These are phyloP conservation scores for Scaptomyza caliginosa DNA, from an alignment of 2,888 invertebrate genomes.

Conservation along the genomic window DNA sequence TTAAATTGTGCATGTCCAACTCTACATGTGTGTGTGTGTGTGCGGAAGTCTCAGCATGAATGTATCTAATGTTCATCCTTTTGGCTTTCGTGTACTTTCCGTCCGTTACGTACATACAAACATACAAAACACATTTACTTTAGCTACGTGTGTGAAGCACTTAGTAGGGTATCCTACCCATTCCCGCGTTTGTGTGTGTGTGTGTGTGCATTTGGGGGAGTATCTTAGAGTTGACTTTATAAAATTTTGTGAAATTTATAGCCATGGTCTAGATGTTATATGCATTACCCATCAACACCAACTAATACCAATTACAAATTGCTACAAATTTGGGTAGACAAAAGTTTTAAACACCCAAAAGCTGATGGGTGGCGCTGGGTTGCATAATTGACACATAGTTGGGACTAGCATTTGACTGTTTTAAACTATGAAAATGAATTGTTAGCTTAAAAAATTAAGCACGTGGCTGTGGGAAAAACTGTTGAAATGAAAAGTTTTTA, in stretches of 20 bases:
- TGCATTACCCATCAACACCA: constrained; percentile 61
- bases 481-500: not conserved
- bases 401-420: constrained; percentile 31
- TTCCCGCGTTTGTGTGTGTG: not conserved
- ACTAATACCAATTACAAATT: constrained; percentile 74
- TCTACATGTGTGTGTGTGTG: constrained; percentile 27
- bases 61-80: constrained; percentile 77
- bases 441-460: constrained; percentile 18
- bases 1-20: constrained; percentile 12
- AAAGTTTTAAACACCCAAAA: constrained; percentile 24
- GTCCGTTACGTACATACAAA: constrained; percentile 49
- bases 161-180: constrained; percentile 45
- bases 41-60: constrained; percentile 71
- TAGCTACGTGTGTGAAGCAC: constrained; percentile 73
- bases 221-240: constrained; percentile 71
- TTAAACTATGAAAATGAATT: constrained; percentile 10
- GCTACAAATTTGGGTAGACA: constrained; percentile 64
- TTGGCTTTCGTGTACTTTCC: constrained; percentile 65
- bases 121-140: constrained; percentile 70
- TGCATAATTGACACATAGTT: constrained; percentile 50
- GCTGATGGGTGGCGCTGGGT: not conserved
- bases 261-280: constrained; percentile 66
- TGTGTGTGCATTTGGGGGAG: constrained; percentile 20
- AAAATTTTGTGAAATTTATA: constrained; percentile 73
- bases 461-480: too few species aligned